phyloP scores from a whole-genome alignment of 2,797 vertebrate species.

The Anguilla pacifica region DNA sequence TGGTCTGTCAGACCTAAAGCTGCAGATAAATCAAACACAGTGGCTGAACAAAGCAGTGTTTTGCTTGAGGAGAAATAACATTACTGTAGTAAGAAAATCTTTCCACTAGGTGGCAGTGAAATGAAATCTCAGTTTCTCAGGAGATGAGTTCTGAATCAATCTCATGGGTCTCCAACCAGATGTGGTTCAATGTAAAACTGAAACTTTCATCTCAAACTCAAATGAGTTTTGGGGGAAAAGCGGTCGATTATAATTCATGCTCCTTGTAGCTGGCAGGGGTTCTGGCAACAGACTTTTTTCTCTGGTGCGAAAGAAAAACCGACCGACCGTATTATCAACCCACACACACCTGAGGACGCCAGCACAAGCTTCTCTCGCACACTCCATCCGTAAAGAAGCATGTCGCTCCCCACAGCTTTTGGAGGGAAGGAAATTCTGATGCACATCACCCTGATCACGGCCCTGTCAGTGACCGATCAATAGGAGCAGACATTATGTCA shows the following conservation, averaged over 20 bases:
- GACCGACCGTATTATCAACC: background rate
- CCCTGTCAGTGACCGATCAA: background rate
- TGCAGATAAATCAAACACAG: background rate
- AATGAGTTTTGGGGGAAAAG: background rate
- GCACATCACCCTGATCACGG: background rate
- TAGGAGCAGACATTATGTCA: conserved; percentile 1
- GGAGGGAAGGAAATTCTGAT: background rate
- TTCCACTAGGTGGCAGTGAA: conserved; percentile 11
- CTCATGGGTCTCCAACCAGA: background rate
- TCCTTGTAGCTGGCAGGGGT: background rate
- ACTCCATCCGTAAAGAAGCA: background rate
- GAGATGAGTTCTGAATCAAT: background rate
- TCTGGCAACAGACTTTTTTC: no score
- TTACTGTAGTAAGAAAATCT: background rate
- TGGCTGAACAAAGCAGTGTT: background rate
- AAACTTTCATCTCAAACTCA: background rate
- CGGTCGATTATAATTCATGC: background rate
- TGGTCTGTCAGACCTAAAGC: background rate
- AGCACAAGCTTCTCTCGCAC: background rate
- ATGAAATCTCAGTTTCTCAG: background rate
- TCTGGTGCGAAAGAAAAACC: background rate
- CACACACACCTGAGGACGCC: background rate
- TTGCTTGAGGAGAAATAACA: background rate
- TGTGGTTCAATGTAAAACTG: background rate
- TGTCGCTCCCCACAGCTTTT: background rate